Base-by-base conservation (phyloP, 2,888 invertebrate genomes). In the Sphaerophoria taeniata region DNA sequence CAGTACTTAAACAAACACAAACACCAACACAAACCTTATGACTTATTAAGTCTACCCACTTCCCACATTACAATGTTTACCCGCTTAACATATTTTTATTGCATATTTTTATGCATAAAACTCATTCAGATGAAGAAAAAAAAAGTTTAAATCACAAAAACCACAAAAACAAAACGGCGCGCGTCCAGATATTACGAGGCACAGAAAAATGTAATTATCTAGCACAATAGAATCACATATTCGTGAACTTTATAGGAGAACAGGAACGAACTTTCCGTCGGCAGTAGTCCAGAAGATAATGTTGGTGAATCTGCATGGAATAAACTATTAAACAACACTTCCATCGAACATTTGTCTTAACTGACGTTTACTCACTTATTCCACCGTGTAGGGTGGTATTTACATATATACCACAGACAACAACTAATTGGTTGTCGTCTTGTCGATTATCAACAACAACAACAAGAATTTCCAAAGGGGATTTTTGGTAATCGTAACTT, bases 171-270 rank as follows among this genome's bases (percentile, higher is more conserved):
- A 73, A 73, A 43, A 69, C n/a, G n/a, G n/a, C n/a, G n/a, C n/a
- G 67, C 39, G 24, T 24, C 24, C 53, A 72, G 55, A 70, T 83
- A 70, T 63, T 69, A 63, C 51, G 16, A 31, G 24, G 45, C 61
- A 67, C 70, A 78, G 70, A 67, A 61, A 84, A 85, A 85, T 76
- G 81, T 81, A 85, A 85, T 85, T 85, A 85, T 73, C 77, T 63
- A 49, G 61, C 83, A 84, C 84, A 84, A 84, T 80, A 76, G 84
- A 51, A 75, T 7, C 61, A 51, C 80, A 69, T 24, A 24, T 76
- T 0, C 11, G 45, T 63, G 12, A 34, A 55, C 11, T 36, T 16
- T 49, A 65, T 49, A 49, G 45, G 12, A 49, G 9, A 47, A 34
- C n/a, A n/a, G n/a, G n/a, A n/a, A n/a, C 24, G n/a, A 39, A 12